Evolutionary conservation across 2,797 vertebrate species (phyloP), one percentile per base, ranked within the genome.

Genomic region (Jordanella pulchra): DNA sequence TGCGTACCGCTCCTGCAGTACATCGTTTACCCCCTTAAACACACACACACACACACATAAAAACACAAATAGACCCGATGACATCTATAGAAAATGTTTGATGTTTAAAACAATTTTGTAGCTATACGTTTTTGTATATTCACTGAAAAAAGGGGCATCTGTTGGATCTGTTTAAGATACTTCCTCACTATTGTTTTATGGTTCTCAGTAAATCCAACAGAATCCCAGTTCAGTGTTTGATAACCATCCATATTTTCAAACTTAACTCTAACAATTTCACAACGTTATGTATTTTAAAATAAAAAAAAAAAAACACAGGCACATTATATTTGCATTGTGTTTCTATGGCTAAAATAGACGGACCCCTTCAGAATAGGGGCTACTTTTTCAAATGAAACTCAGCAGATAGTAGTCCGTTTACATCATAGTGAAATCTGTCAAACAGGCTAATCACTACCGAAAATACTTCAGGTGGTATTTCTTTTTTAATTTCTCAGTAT

Each of bases 1-100:
- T 0, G 97, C 97, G 89, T 97, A 99, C 58, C 96, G 95, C 73
- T 99, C 97, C 91, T 97, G 97, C 76, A 99, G 95, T 66, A 99
- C 97, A 12, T 99, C 97, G 0, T 96, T 97, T 90, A 98, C 97
- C 68, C 97, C 97, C 98, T 99, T 63, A 85, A 42, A 84, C n/a
- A 83, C 45, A 87, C 64, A 73, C 25, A 81, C 30, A 73, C 30
- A 61, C 48, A 61, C 7, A 30, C 12, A 9, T n/a, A 64, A 28
- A 6, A 18, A 13, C 32, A 48, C 13, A 42, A 51, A 51, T n/a
- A 35, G 2, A 42, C 60, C 1, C 21, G 7, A 30, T 61, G 35
- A 42, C 21, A 2, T 39, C 39, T 14, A 42, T 14, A n/a, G 23
- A 2, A 23, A 39, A 42, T 6, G 23, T 60, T 58, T 39, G 4